Conservation (phyloP, 2,113 vertebrate species). For the human region GRCh38 chr1:210790001-210790500, state of each 20-base stretch:
- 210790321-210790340: too few relatives aligned
- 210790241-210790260: neutral
- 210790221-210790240: neutral
- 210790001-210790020: neutral
- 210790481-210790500: neutral
- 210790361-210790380: rapidly evolving
- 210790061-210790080: neutral
- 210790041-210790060: neutral
- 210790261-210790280: neutral
- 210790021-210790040: neutral
- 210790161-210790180: neutral
- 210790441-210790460: neutral
- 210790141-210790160: neutral
- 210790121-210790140: neutral
- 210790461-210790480: neutral
- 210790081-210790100: neutral
- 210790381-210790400: too few relatives aligned
- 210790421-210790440: neutral
- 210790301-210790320: neutral
- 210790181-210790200: neutral
- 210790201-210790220: neutral
- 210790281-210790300: neutral
- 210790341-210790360: too few relatives aligned
- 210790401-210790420: neutral
- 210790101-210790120: neutral